Evolutionary conservation across 2,888 invertebrate genomes (phyloP), one percentile per base, ranked within the genome.

Genomic region (Choristoneura rosaceana): DNA sequence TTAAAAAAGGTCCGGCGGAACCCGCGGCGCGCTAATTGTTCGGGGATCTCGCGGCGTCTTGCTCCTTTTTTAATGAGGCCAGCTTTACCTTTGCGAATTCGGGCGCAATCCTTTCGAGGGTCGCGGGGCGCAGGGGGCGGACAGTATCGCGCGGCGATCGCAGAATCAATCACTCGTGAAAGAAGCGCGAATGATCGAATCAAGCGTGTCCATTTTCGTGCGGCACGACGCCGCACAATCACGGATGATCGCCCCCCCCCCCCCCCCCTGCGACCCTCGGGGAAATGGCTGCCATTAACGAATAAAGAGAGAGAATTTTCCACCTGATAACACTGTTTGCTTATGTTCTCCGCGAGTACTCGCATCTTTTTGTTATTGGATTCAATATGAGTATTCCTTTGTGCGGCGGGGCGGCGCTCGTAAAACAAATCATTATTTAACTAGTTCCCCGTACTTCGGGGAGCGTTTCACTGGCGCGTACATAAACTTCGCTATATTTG

Each of bases 121-220:
- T 9, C 17, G 41, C 15, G 45, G 5, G 5, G 3, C 2, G 45
- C 33, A 33, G 4, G 41, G 10, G 61, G 15, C 45, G 41, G 60
- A 12, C 63, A 62, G 52, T 38, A 71, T 66, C 65, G 65, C 38
- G 52, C 34, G 50, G 60, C 83, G 86, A 87, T 87, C 82, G 80
- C 75, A 77, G 80, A 84, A 87, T 86, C 87, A 84, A 88, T 88
- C 84, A 79, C 76, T 82, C 78, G 73, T 87, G 86, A 90, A 89
- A 87, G 84, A 87, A 82, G 83, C 84, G 80, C 84, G 80, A 83
- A 84, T 86, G 87, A 90, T 90, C 87, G 87, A 89, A 90, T 90
- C 90, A 87, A 78, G 74, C 80, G 77, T 83, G 86, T 84, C 90
- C 87, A 90, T 90, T 90, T 89, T 84, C 82, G 74, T 80, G 81